phyloP scores from a whole-genome alignment of 2,113 vertebrate species.

The Jacana jacana region DNA sequence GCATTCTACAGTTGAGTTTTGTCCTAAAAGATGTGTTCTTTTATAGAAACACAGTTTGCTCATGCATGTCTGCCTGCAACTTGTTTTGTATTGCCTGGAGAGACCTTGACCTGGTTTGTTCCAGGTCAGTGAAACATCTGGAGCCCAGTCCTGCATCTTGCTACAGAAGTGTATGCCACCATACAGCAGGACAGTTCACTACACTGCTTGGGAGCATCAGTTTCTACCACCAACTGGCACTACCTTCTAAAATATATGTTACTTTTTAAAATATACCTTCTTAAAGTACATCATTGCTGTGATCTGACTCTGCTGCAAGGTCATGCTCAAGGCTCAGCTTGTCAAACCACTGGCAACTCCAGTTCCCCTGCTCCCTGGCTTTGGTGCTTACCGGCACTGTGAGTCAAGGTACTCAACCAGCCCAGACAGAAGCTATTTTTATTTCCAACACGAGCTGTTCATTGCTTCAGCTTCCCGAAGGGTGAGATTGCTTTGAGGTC shows the following conservation, averaged over 20 bases:
- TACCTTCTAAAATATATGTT: too few species aligned
- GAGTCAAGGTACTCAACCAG: not conserved
- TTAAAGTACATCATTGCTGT: not conserved
- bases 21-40: not conserved
- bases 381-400: fast-evolving
- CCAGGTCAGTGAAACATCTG: not conserved
- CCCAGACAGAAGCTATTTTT: not conserved
- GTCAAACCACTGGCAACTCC: not conserved
- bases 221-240: not conserved
- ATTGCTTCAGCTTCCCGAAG: not conserved
- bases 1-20: not conserved
- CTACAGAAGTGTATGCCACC: not conserved
- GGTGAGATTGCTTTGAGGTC: not conserved
- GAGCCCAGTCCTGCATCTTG: not conserved
- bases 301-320: not conserved
- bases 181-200: not conserved
- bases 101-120: not conserved
- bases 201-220: not conserved
- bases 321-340: not conserved
- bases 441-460: not conserved
- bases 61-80: not conserved
- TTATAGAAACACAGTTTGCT: not conserved
- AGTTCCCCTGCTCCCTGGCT: not conserved
- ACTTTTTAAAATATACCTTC: too few species aligned
- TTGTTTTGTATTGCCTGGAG: not conserved